A percentile compares a stretch with the other conserved stretches of the same genome.
Conservation (phyloP, 1,140 invertebrate species). For the Drosophila mojavensis region DNA sequence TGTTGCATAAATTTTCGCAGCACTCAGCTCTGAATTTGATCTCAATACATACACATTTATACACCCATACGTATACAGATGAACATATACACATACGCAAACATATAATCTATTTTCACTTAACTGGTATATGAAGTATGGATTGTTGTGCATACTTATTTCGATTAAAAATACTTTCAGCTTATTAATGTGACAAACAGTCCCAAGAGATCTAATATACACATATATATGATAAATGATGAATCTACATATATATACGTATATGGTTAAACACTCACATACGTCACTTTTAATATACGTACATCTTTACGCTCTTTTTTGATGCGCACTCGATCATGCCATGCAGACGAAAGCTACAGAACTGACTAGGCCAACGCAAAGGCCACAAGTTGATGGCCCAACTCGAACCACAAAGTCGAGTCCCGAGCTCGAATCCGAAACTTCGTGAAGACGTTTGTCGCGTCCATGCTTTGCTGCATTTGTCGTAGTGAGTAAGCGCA, state of each 20-base stretch:
- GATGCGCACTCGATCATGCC: constrained; percentile 48
- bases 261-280: constrained; percentile 2
- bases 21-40: background rate
- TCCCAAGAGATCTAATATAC: constrained; percentile 11
- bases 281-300: constrained; percentile 1
- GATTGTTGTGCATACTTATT: background rate
- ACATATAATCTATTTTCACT: too few species aligned
- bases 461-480: background rate
- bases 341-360: constrained; percentile 59
- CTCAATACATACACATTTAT: background rate
- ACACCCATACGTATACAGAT: background rate
- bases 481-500: constrained; percentile 17
- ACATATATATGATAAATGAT: background rate
- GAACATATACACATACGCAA: background rate
- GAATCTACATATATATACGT: background rate
- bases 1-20: background rate
- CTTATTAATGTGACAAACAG: constrained; percentile 17
- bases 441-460: background rate
- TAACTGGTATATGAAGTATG: too few species aligned
- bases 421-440: background rate
- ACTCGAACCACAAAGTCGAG: constrained; percentile 2
- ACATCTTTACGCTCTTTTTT: constrained; percentile 13
- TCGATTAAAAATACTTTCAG: background rate
- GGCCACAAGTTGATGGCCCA: constrained; percentile 51
- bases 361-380: constrained; percentile 54